These are phyloP conservation scores for Pemphigus obesinymphae DNA, from an alignment of 1,140 invertebrate species.

Conservation along the genomic window DNA sequence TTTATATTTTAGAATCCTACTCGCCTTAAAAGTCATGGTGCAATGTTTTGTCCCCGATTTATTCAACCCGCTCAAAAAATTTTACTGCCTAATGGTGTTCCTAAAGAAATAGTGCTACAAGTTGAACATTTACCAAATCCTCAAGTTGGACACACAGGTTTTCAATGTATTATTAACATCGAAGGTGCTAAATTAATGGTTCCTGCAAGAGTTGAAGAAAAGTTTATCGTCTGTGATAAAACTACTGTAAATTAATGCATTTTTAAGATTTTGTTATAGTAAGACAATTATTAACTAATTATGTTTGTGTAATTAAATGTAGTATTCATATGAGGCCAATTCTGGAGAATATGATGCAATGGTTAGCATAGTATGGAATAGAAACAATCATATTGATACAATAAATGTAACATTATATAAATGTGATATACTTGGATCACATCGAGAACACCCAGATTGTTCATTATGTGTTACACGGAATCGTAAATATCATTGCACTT, in stretches of 20 bases:
- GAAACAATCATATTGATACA: slow-evolving; percentile 85
- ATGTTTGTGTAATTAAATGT: slow-evolving; percentile 45
- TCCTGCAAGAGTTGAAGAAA: slow-evolving; percentile 75
- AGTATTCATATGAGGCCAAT: slow-evolving; percentile 82
- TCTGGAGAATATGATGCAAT: slow-evolving; percentile 81
- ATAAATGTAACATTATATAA: slow-evolving; percentile 88
- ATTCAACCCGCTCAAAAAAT: slow-evolving; percentile 62
- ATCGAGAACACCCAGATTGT: slow-evolving; percentile 87
- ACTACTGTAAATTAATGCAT: slow-evolving; percentile 59
- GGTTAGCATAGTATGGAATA: slow-evolving; percentile 87
- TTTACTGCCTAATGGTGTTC: slow-evolving; percentile 79
- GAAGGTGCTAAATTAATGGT: slow-evolving; percentile 84
- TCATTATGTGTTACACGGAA: slow-evolving; percentile 87
- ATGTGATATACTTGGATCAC: slow-evolving; percentile 87
- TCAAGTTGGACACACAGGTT: slow-evolving; percentile 76
- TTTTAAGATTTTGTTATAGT: not conserved
- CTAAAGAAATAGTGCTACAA: slow-evolving; percentile 80
- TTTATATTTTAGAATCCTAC: slow-evolving; percentile 61
- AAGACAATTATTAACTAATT: not conserved
- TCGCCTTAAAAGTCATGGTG: slow-evolving; percentile 67
- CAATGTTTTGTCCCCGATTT: slow-evolving; percentile 75
- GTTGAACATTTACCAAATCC: slow-evolving; percentile 86
- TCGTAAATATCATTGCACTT: slow-evolving; percentile 82
- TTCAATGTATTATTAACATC: slow-evolving; percentile 86
- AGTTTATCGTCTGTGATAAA: slow-evolving; percentile 82